phyloP scores from a whole-genome alignment of 2,888 invertebrate genomes.

The Erebia epiphron region DNA sequence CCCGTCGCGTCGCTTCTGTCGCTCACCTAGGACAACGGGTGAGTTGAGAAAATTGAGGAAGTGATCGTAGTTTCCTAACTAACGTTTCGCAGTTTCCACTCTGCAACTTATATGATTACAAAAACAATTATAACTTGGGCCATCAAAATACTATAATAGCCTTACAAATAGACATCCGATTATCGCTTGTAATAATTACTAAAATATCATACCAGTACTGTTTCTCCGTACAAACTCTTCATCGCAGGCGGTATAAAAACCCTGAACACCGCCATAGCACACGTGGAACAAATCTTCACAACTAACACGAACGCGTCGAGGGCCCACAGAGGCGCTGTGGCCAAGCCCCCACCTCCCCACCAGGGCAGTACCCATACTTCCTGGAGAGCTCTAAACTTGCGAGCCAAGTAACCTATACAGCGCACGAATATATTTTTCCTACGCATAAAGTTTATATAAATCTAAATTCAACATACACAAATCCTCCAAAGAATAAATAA shows the following conservation, averaged over 20 bases:
- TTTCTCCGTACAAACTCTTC: conserved; percentile 74
- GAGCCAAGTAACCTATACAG: conserved; percentile 60
- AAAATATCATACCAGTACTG: conserved; percentile 60
- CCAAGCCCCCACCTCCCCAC: conserved; percentile 70
- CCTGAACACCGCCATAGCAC: conserved; percentile 57
- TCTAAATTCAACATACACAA: conserved; percentile 11
- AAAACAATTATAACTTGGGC: no score
- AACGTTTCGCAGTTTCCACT: no score
- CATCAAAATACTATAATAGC: no score
- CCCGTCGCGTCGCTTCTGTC: no score
- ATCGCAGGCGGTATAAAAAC: conserved; percentile 65
- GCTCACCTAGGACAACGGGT: no score
- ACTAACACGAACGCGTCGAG: conserved; percentile 67
- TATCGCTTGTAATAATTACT: no score
- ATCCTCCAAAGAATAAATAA: conserved; percentile 11
- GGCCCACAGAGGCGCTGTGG: conserved; percentile 65
- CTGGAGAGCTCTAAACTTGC: conserved; percentile 68
- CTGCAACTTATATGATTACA: no score
- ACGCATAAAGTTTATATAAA: conserved; percentile 61
- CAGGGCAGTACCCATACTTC: conserved; percentile 75
- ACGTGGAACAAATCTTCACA: conserved; percentile 67
- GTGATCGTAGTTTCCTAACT: no score
- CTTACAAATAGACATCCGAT: no score
- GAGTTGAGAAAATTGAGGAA: no score
- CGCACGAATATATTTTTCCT: conserved; percentile 66